Conservation (phyloP, 2,888 invertebrate genomes). For the Eretmocerus hayati region DNA sequence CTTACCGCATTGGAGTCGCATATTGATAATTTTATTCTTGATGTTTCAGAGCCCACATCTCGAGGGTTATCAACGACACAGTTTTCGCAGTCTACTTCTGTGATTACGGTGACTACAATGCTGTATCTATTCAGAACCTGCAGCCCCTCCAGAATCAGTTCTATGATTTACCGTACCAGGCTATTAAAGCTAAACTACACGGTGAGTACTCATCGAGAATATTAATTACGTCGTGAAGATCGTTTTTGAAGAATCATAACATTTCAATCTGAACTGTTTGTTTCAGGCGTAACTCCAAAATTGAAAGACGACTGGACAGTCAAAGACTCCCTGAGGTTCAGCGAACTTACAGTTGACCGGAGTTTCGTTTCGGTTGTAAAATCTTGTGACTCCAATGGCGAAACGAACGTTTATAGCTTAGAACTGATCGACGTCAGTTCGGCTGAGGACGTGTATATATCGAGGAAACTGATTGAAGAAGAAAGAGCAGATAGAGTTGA, state of each 20-base stretch:
- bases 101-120: constrained; percentile 60
- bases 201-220: too few species aligned
- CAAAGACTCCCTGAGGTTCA: constrained; percentile 68
- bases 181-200: constrained; percentile 57
- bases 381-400: constrained; percentile 57
- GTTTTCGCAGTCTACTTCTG: constrained; percentile 58
- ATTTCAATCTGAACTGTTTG: constrained; percentile 9
- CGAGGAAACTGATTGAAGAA: constrained; percentile 14
- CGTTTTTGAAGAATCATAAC: not conserved
- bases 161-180: constrained; percentile 58
- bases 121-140: constrained; percentile 51
- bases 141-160: constrained; percentile 53
- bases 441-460: constrained; percentile 40
- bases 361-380: constrained; percentile 64
- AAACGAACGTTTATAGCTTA: constrained; percentile 56
- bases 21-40: too few species aligned
- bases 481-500: constrained; percentile 13
- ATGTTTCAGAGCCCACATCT: constrained; percentile 51
- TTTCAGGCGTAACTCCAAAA: constrained; percentile 50
- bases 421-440: constrained; percentile 65
- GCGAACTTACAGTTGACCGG: constrained; percentile 62
- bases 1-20: too few species aligned
- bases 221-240: not conserved
- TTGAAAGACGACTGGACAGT: constrained; percentile 62
- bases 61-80: constrained; percentile 51